Base-by-base conservation (phyloP, 1,140 invertebrate genomes). In the Stegodyphus dumicola region DNA sequence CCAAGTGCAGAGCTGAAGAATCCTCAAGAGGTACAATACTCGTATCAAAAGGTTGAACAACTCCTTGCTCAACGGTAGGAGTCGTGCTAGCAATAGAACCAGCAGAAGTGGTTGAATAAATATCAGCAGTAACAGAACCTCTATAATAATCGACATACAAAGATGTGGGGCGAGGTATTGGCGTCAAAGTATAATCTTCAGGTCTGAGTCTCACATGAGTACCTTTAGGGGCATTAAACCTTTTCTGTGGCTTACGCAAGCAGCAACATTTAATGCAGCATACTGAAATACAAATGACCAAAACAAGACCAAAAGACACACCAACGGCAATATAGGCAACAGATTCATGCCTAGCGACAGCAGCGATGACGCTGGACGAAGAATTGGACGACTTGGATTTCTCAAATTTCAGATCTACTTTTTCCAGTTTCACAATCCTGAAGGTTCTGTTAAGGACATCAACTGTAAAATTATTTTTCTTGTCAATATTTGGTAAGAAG, bases 21-120 rank as follows among this genome's bases (percentile, higher is more conserved):
- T 88, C 88, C 73, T 88, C 87, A 0, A 88, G 60, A 5, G 88
- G 88, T 6, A 88, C 86, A 33, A 88, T 86, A 60, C 88, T 88
- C 6, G 88, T 88, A 52, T 88, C 87, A 52, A 85, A 88, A 54
- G 88, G 74, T 49, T 88, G 87, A 7, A 88, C 76, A 4, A 87
- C 52, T 6, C 85, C 85, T 75, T 77, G 78, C 9, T 74, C 86
- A 6, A 81, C 79, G 6, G 74, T 69, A 33, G 66, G 64, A 9
- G 83, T 67, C 11, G 80, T 71, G n/a, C 64, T 76, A 7, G 73
- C 74, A 48, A 71, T 74, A n/a, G 81, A 78, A 15, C 87, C 81
- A 9, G 78, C 86, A 7, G 87, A 86, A 13, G 86, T 85, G 6
- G 77, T 77, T 6, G 87, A 88, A 15, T 86, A 78, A 15, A 80